Conservation (phyloP, 2,888 invertebrate species). For the Epirrhoe alternata region DNA sequence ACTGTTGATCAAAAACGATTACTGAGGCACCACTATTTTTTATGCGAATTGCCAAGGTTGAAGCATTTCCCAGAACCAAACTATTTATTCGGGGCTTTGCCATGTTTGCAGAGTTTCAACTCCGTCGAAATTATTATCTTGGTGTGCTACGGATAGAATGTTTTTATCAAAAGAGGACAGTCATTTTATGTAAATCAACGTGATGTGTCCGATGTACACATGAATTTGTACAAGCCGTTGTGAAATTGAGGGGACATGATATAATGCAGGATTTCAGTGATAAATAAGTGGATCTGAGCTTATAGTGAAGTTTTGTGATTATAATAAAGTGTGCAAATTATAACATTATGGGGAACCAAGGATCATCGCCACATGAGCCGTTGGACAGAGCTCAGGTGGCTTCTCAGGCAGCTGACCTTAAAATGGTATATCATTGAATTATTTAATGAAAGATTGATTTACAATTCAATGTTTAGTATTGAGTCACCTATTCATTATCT, state of each 20-base stretch:
- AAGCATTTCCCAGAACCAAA: conserved; percentile 66
- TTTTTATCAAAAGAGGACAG: conserved; percentile 70
- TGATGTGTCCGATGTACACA: conserved; percentile 56
- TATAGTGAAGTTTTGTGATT: conserved; percentile 55
- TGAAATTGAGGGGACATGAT: conserved; percentile 45
- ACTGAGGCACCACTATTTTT: conserved; percentile 53
- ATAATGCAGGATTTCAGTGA: conserved; percentile 33
- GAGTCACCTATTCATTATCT: conserved; percentile 46
- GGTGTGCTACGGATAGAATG: conserved; percentile 67
- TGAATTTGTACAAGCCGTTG: conserved; percentile 61
- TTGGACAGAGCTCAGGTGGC: conserved; percentile 87
- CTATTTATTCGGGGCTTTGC: conserved; percentile 77
- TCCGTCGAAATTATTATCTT: conserved; percentile 78
- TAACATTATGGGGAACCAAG: conserved; percentile 91
- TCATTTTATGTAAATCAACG: conserved; percentile 63
- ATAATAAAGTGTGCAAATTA: conserved; percentile 43
- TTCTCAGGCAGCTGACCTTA: conserved; percentile 74
- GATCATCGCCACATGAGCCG: conserved; percentile 93
- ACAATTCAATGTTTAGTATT: conserved; percentile 54
- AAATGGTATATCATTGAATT: conserved; percentile 67
- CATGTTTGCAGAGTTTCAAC: conserved; percentile 76
- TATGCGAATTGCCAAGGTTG: conserved; percentile 72
- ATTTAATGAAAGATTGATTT: conserved; percentile 44
- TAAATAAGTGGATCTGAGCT: conserved; percentile 49
- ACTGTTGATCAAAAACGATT: conserved; percentile 45